Percentiles rank a stretch among this genome's conserved stretches.
phyloP scores from a whole-genome alignment of 2,888 invertebrate genomes.

The Eilema depressum region DNA sequence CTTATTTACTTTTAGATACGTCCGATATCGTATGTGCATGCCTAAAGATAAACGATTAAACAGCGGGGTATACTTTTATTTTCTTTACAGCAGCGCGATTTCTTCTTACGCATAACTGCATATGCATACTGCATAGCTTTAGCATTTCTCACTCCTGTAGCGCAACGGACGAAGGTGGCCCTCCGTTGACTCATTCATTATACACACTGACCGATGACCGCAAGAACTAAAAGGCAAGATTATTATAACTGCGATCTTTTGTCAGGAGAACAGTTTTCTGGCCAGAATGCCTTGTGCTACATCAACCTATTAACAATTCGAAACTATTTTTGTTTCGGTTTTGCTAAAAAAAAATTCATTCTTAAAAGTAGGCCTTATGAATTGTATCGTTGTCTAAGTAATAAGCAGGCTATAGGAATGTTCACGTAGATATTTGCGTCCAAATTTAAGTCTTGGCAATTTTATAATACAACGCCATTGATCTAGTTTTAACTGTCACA shows the following conservation, averaged over 20 bases:
- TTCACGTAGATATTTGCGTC: neutral
- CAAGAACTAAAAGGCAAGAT: neutral
- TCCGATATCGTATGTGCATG: neutral
- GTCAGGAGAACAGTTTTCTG: neutral
- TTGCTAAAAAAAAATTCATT: no score
- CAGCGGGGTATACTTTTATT: neutral
- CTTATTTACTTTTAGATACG: neutral
- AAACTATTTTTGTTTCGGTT: neutral
- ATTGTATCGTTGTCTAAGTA: neutral
- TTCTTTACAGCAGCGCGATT: neutral
- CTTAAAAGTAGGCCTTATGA: neutral
- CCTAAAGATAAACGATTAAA: neutral
- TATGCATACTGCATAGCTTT: conserved; percentile 1
- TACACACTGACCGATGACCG: neutral
- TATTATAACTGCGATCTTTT: neutral
- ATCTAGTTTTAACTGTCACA: conserved; percentile 7
- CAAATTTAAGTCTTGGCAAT: neutral
- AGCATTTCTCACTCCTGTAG: neutral
- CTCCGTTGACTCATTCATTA: neutral
- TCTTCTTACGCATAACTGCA: neutral
- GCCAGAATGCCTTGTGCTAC: neutral
- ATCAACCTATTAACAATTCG: neutral
- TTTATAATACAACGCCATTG: neutral
- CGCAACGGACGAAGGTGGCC: neutral
- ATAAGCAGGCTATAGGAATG: neutral